A percentile compares a stretch with the other conserved stretches of the same genome.
These are phyloP conservation scores for Chouioia cunea DNA, from an alignment of 2,888 invertebrate species.

Conservation along the genomic window DNA sequence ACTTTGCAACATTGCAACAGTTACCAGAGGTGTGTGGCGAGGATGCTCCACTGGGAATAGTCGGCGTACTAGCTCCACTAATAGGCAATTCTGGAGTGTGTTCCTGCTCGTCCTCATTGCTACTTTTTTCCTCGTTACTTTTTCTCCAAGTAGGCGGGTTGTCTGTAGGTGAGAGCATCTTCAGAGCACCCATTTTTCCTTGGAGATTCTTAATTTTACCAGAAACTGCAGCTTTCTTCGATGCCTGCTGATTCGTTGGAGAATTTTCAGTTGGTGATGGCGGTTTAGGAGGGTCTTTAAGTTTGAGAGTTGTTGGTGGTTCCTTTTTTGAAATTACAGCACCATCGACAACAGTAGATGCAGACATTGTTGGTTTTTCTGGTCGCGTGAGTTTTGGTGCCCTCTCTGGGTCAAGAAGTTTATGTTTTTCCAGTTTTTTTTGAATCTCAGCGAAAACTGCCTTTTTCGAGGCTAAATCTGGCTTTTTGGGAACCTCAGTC, in stretches of 20 bases:
- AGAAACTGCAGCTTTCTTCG: constrained; percentile 58
- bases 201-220: constrained; percentile 63
- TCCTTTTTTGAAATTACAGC: constrained; percentile 52
- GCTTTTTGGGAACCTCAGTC: constrained; percentile 12
- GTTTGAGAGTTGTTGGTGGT: constrained; percentile 61
- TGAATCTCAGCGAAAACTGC: constrained; percentile 42
- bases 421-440: constrained; percentile 39
- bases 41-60: constrained; percentile 55
- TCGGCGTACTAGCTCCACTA: constrained; percentile 60
- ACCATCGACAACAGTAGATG: constrained; percentile 42
- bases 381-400: background rate
- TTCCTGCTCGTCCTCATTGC: constrained; percentile 51
- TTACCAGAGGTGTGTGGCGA: constrained; percentile 52
- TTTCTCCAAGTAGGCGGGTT: constrained; percentile 58
- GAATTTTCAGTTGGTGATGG: constrained; percentile 1
- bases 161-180: constrained; percentile 63
- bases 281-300: constrained; percentile 49
- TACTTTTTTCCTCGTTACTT: constrained; percentile 54
- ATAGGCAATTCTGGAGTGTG: constrained; percentile 50
- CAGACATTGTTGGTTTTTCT: constrained; percentile 22
- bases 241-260: constrained; percentile 17
- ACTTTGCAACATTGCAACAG: constrained; percentile 19
- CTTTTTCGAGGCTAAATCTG: constrained; percentile 21
- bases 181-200: constrained; percentile 64
- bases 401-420: background rate